Evolutionary conservation across 1,140 invertebrate genomes (phyloP), one percentile per base, ranked within the genome.

Genomic region (Heliconius congener): DNA sequence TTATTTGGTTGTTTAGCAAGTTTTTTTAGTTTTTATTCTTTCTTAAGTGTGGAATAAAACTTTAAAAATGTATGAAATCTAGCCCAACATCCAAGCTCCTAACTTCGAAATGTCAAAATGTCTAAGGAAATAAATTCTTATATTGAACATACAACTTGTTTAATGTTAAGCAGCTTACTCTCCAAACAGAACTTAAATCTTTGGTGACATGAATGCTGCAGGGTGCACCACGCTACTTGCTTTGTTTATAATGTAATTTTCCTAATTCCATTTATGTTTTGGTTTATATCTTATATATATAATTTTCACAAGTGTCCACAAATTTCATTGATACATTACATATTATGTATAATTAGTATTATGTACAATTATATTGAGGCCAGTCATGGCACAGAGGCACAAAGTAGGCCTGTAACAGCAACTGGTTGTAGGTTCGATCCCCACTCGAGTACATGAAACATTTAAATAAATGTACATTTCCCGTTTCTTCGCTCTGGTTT

Each of bases 91-190:
- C 1, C 34, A 37, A 37, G 6, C 5, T 37, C 0, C 6, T 8
- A 37, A 37, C 34, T 37, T 37, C 0, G 34, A 37, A 23, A 57
- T 23, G 18, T 57, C 55, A 57, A 11, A 57, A 23, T 57, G n/a
- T 57, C 55, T 5, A 57, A 57, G 55, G n/a, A 57, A 57, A 57
- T 57, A 57, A 57, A 57, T 57, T 57, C n/a, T 57, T 23, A 57
- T 23, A 57, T 57, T 57, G 23, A 66, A 66, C 27, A 66, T 0
- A 66, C 30, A 66, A 27, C 60, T 66, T 66, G 5, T 30, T 66
- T 66, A 1, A 9, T 27, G 9, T 16, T 3, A 66, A 66, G 27
- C 27, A 66, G 60, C 30, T 66, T 30, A 30, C 60, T 66, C 60
- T 66, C 11, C 3, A 30, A 66, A 30, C n/a, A 30, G 4, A 30